Percentiles rank a stretch among this genome's conserved stretches.
These are phyloP conservation scores for Phragmatobia fuliginosa DNA, from an alignment of 2,888 invertebrate genomes.

Conservation along the genomic window DNA sequence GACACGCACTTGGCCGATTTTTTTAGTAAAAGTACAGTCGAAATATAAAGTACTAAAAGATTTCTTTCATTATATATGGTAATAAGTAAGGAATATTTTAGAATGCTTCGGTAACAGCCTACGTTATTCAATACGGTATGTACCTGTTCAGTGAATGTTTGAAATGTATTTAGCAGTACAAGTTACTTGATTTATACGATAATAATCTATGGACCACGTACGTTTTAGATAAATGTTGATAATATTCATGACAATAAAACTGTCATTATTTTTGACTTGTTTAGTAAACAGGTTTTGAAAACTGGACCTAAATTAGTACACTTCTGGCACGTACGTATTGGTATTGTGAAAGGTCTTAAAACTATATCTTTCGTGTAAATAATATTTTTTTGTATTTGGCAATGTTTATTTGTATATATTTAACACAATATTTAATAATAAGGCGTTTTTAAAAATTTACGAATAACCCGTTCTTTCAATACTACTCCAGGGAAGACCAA, in stretches of 20 bases:
- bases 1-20: no score
- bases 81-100: no score
- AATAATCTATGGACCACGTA: slow-evolving; percentile 24
- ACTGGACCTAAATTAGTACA: slow-evolving; percentile 47
- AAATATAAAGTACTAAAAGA: not conserved
- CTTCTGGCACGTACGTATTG: slow-evolving; percentile 31
- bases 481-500: no score
- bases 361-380: slow-evolving; percentile 15
- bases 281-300: slow-evolving; percentile 38
- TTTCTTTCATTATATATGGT: no score
- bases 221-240: slow-evolving; percentile 34
- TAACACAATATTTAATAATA: no score
- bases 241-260: slow-evolving; percentile 31
- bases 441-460: no score
- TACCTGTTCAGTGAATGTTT: not conserved
- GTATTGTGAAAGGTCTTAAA: slow-evolving; percentile 26
- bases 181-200: slow-evolving; percentile 19
- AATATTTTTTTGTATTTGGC: not conserved
- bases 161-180: no score
- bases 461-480: no score
- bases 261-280: slow-evolving; percentile 37
- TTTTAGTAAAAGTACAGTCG: not conserved
- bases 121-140: not conserved
- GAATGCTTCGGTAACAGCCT: not conserved
- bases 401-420: not conserved